Evolutionary conservation across 2,797 vertebrate species (phyloP).

Genomic region (Loris lydekkerianus): DNA sequence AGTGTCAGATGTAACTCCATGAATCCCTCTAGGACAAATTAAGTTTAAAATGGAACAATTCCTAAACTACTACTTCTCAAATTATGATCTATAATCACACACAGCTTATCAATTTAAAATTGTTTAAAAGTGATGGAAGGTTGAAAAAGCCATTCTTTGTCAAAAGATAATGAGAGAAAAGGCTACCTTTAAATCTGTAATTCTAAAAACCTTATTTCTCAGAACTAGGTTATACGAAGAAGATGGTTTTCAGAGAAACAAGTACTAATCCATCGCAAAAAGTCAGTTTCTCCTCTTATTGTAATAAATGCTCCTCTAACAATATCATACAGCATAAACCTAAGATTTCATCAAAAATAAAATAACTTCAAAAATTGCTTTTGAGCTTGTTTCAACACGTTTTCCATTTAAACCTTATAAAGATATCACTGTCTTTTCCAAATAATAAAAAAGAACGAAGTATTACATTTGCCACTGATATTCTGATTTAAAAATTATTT

Average conservation of each 20-base stretch:
- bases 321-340: neutral
- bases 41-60: constrained; percentile 59
- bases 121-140: constrained; percentile 25
- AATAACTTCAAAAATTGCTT: constrained; percentile 37
- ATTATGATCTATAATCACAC: constrained; percentile 1
- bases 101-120: constrained; percentile 22
- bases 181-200: neutral
- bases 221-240: neutral
- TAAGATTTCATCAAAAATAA: constrained; percentile 13
- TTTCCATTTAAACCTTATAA: constrained; percentile 16
- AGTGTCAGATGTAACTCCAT: constrained; percentile 26
- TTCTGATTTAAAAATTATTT: constrained; percentile 44
- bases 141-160: neutral
- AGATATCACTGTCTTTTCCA: constrained; percentile 23
- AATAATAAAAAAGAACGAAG: constrained; percentile 59
- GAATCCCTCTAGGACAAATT: constrained; percentile 53
- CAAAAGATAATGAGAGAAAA: constrained; percentile 46
- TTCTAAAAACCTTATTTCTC: constrained; percentile 41
- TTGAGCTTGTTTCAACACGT: constrained; percentile 39
- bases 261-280: neutral
- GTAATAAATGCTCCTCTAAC: constrained; percentile 27
- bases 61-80: constrained; percentile 22
- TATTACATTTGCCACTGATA: constrained; percentile 12
- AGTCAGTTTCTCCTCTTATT: neutral
- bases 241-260: neutral